Base-by-base conservation (phyloP, 2,113 vertebrate species). In the Peucedramus taeniatus region DNA sequence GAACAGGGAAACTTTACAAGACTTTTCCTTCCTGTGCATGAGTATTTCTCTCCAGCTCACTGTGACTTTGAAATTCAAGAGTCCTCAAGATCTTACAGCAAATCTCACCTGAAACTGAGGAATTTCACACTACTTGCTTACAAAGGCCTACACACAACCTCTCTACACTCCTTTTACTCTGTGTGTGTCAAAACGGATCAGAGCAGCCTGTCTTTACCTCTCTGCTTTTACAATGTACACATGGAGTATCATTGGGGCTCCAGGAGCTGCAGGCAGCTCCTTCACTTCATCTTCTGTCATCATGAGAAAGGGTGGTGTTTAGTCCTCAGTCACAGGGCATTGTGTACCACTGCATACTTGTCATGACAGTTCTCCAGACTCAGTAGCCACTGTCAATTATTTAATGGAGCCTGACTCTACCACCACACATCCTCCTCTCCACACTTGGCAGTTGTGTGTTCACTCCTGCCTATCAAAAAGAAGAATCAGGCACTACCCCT, bases 51-150 rank as follows among this genome's bases (percentile, higher is more conserved):
- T 60, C 88, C 80, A 93, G 61, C 45, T 35, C 21, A 24, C 59
- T 50, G 53, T 21, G 47, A 84, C 78, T 97, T 95, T 90, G 90
- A 94, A 83, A 92, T 87, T 75, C 80, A 93, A 84, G 80, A 83
- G 56, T 51, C n/a, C 88, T 96, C 85, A 56, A 78, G 68, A 90
- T 79, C 45, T 89, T 89, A 71, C 26, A 66, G 60, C 28, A 89
- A 92, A 57, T 87, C 72, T 83, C 92, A 94, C 76, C 94, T 95
- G 93, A 93, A 94, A 75, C 68, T 56, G 83, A 88, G 83, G 80
- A 95, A 75, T 96, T 96, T 95, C 90, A 84, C 88, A 71, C 80
- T 53, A 14, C 27, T 81, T 49, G 26, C 79, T 95, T 64, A 86
- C 88, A 90, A 89, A 94, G 76, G 39, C 51, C 76, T 92, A 81